These are phyloP conservation scores for Eupithecia insigniata DNA, from an alignment of 2,888 invertebrate genomes.

Conservation along the genomic window DNA sequence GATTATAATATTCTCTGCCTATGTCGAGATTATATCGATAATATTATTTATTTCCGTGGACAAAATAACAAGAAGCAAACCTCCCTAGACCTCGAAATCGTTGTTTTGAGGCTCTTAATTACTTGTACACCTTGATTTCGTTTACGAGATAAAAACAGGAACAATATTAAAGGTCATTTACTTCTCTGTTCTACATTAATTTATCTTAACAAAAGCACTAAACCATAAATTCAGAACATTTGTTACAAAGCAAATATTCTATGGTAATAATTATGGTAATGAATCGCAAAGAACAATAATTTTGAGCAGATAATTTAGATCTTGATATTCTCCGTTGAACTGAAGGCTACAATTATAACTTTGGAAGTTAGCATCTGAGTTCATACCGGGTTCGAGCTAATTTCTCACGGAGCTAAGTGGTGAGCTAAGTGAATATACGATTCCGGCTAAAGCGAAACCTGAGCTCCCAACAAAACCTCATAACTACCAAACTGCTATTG, in stretches of 20 bases:
- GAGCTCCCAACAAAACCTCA: slow-evolving; percentile 9
- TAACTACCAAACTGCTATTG: slow-evolving; percentile 13
- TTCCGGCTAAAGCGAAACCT: slow-evolving; percentile 16
- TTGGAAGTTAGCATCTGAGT: slow-evolving; percentile 20
- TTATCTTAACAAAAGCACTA: slow-evolving; percentile 42
- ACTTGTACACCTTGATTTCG: slow-evolving; percentile 39
- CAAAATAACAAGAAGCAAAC: not conserved
- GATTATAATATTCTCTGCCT: not conserved
- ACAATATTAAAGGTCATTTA: slow-evolving; percentile 30
- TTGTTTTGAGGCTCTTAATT: slow-evolving; percentile 1
- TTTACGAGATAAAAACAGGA: slow-evolving; percentile 31
- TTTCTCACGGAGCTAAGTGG: slow-evolving; percentile 21
- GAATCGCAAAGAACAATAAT: slow-evolving; percentile 41
- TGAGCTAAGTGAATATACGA: slow-evolving; percentile 13
- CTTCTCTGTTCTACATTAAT: slow-evolving; percentile 36
- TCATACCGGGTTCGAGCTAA: slow-evolving; percentile 5
- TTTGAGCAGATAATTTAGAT: slow-evolving; percentile 36
- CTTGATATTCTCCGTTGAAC: slow-evolving; percentile 38
- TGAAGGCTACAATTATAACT: slow-evolving; percentile 35
- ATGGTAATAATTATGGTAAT: slow-evolving; percentile 40
- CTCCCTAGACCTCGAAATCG: slow-evolving; percentile 18
- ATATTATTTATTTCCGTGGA: not conserved
- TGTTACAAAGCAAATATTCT: slow-evolving; percentile 38
- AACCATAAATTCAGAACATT: slow-evolving; percentile 36
- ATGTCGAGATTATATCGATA: not conserved